Evolutionary conservation across 2,113 vertebrate genomes (phyloP), one percentile per base, ranked within the genome.

Genomic region (Maccullochella peelii): DNA sequence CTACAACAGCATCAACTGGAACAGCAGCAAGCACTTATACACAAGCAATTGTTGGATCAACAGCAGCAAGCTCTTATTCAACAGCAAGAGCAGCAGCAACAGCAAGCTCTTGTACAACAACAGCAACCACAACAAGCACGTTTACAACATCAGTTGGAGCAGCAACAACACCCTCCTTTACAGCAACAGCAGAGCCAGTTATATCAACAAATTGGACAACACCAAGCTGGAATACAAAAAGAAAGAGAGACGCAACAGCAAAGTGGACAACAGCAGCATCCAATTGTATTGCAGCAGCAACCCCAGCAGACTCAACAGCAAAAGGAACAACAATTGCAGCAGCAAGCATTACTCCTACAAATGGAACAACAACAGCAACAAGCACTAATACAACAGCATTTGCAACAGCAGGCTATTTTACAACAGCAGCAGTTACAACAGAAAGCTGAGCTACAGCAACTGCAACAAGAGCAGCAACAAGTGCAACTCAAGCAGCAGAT

Each of bases 1-100:
- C 27, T 93, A 42, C 80, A 94, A 61, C 94, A 94, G 27, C 90
- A 94, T 20, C 89, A 91, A 77, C 54, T 81, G 61, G 83, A 93
- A 30, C 90, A 87, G 77, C 91, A 94, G 63, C 89, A 90, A 67
- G 75, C 69, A 11, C 67, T 91, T 36, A 66, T 90, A 50, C 86
- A 91, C 18, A 87, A 90, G 58, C 89, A 92, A 20, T 8, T 91
- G 18, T 58, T 90, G 49, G 84, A 91, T 73, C 86, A 89, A 58
- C 91, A 92, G 61, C 88, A 91, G 23, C 85, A 88, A 73, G 61
- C 62, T 80, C 49, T 80, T 65, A 54, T 88, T 55, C 86, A 84
- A 67, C 88, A 90, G 62, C 85, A 86, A 36, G 82, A 88, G 30
- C 79, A 88, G 23, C 86, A 85, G 21, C 93, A 91, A 33, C 80